A percentile compares a stretch with the other conserved stretches of the same genome.
Conservation (phyloP, 1,140 invertebrate genomes). For the Drosophila nikananu region DNA sequence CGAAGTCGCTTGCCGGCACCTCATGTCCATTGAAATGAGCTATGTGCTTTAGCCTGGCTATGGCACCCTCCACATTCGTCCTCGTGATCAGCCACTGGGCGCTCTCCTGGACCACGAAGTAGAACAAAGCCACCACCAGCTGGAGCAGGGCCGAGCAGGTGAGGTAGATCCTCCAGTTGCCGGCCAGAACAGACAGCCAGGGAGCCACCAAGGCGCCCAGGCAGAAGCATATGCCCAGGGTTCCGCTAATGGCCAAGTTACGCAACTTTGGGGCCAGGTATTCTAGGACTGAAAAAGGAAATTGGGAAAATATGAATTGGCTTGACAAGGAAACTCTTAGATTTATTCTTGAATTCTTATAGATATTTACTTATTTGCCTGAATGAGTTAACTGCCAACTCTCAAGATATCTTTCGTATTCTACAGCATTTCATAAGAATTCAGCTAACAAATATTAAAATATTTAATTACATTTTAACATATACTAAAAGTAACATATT, state of each 20-base stretch:
- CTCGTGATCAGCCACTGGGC: conserved; percentile 88
- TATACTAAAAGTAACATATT: not conserved
- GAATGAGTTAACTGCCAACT: too few species aligned
- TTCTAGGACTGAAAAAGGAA: conserved; percentile 86
- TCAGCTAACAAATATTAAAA: too few species aligned
- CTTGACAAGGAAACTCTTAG: not conserved
- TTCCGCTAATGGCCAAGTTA: conserved; percentile 87
- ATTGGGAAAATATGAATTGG: not conserved
- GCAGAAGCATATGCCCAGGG: conserved; percentile 87
- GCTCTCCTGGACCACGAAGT: conserved; percentile 87
- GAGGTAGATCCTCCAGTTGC: conserved; percentile 86
- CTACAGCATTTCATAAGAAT: too few species aligned
- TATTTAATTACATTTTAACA: not conserved
- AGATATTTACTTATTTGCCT: not conserved
- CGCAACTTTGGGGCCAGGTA: conserved; percentile 86
- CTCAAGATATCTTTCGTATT: too few species aligned
- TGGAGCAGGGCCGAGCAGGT: conserved; percentile 86
- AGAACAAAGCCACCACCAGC: conserved; percentile 85
- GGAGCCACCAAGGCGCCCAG: conserved; percentile 86
- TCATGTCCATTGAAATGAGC: conserved; percentile 86
- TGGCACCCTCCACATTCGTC: conserved; percentile 86
- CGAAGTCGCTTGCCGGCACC: conserved; percentile 83
- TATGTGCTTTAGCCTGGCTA: conserved; percentile 86
- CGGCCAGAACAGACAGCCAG: conserved; percentile 86
- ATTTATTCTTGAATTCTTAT: too few species aligned